Percentiles rank a stretch among this genome's conserved stretches.
Conservation (phyloP, 2,113 vertebrate genomes). For the Sterna hirundo region DNA sequence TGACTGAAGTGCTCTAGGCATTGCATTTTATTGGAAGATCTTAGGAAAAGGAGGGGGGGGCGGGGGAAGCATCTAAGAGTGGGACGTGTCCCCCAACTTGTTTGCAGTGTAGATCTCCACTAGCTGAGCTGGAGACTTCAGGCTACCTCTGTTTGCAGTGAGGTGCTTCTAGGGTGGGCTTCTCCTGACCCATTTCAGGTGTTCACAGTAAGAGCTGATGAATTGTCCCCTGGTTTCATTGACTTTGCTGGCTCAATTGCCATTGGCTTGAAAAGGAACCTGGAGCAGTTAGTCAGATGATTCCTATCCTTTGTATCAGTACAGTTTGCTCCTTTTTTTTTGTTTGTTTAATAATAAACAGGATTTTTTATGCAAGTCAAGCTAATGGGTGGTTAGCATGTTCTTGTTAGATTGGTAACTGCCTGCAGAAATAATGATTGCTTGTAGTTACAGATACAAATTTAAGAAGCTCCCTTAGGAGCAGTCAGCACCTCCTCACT, state of each 20-base stretch:
- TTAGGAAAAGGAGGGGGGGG: background rate
- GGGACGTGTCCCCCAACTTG: fast-evolving
- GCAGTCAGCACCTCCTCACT: background rate
- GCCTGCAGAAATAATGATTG: background rate
- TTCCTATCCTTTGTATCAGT: background rate
- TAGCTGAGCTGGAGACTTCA: background rate
- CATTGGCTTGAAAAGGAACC: background rate
- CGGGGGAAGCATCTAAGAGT: fast-evolving
- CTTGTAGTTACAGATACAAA: background rate
- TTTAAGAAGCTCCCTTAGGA: background rate
- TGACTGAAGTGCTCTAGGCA: background rate
- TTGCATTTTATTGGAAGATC: background rate
- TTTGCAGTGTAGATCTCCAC: background rate
- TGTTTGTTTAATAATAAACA: background rate
- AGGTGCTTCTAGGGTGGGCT: background rate
- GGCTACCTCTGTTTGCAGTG: background rate
- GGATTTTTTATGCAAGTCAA: background rate
- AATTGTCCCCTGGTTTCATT: background rate
- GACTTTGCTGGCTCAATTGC: background rate
- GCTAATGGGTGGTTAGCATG: no score
- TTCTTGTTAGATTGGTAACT: background rate
- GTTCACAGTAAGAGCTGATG: background rate
- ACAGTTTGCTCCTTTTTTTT: background rate
- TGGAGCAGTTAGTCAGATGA: background rate
- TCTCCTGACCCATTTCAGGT: background rate